Conservation (phyloP, 2,113 vertebrate species). For the Loxodonta africana region DNA sequence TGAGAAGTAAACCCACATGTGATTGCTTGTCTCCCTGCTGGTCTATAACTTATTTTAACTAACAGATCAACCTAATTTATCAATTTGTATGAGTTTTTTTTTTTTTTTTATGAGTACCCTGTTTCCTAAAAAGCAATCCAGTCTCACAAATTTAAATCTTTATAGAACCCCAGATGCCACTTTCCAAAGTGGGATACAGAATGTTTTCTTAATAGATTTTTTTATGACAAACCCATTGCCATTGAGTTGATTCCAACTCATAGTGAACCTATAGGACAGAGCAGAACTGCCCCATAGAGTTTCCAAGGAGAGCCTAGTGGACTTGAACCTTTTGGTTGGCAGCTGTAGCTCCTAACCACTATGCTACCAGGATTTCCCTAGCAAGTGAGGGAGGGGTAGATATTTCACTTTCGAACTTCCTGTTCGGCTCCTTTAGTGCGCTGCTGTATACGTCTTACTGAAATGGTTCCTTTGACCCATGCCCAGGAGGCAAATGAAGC, state of each 20-base stretch:
- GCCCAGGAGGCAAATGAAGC: not conserved
- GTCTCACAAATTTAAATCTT: not conserved
- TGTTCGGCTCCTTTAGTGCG: not conserved
- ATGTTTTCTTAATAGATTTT: too few species aligned
- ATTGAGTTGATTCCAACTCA: too few species aligned
- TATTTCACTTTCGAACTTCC: conserved; percentile 18
- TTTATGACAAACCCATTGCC: too few species aligned
- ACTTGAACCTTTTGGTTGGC: too few species aligned
- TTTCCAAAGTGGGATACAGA: too few species aligned
- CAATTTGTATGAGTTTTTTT: not conserved
- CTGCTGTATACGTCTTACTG: not conserved
- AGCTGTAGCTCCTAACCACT: too few species aligned
- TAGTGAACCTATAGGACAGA: too few species aligned
- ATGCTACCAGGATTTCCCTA: too few species aligned
- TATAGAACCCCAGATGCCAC: not conserved
- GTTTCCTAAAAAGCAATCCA: not conserved
- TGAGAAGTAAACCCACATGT: too few species aligned
- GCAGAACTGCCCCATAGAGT: too few species aligned
- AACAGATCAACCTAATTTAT: not conserved
- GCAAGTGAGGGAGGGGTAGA: not conserved
- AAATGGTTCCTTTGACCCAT: not conserved
- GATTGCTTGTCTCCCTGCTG: not conserved
- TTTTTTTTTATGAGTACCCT: not conserved
- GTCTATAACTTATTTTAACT: not conserved
- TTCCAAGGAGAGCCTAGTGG: too few species aligned